A percentile compares a stretch with the other conserved stretches of the same genome.
phyloP scores from a whole-genome alignment of 2,888 invertebrate species.

The Nebria salina region DNA sequence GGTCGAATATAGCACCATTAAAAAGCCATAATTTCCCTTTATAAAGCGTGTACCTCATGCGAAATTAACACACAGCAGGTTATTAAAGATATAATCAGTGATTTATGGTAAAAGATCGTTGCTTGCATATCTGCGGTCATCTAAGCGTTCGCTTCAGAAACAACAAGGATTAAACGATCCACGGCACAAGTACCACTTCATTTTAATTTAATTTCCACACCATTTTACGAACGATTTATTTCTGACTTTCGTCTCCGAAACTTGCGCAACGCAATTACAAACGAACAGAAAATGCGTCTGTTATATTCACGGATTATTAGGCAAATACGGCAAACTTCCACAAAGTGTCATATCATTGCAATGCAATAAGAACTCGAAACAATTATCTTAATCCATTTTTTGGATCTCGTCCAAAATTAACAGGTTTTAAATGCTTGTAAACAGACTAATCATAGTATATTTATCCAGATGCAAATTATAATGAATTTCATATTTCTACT shows the following conservation, averaged over 20 bases:
- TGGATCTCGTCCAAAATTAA: constrained; percentile 12
- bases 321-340: constrained; percentile 3
- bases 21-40: background rate
- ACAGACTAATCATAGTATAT: background rate
- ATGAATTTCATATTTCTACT: no score
- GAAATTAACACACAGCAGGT: constrained; percentile 12
- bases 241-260: constrained; percentile 9
- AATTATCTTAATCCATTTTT: constrained; percentile 18
- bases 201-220: constrained; percentile 32
- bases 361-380: constrained; percentile 8
- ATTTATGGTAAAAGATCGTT: background rate
- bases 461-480: background rate
- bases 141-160: background rate
- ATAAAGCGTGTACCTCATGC: constrained; percentile 8
- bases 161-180: constrained; percentile 22
- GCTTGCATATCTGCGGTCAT: constrained; percentile 23
- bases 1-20: background rate
- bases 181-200: constrained; percentile 26
- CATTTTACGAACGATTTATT: constrained; percentile 32
- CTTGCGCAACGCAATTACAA: background rate
- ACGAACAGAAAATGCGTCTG: constrained; percentile 15
- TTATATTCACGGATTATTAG: constrained; percentile 14
- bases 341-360: constrained; percentile 19
- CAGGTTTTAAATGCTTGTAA: background rate
- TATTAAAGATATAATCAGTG: constrained; percentile 9